Base-by-base conservation (phyloP, 2,888 invertebrate genomes). In the Chrysomela aeneicollis region DNA sequence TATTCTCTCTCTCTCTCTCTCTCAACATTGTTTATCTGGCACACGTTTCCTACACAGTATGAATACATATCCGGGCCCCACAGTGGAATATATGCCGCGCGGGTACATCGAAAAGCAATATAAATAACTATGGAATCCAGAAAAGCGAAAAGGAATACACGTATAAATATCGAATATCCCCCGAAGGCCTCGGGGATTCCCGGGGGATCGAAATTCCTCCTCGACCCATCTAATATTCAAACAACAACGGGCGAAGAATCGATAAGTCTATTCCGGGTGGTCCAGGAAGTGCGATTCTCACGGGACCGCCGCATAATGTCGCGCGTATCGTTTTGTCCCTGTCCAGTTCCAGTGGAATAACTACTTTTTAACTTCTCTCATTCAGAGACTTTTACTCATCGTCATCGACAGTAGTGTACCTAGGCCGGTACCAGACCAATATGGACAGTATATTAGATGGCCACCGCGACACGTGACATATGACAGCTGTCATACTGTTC, bases 151-250 rank as follows among this genome's bases (percentile, higher is more conserved):
- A 64, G 65, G 42, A 42, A 42, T 42, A 42, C 66, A 60, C 63
- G 68, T 74, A 73, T 74, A 75, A 74, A 75, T 75, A 75, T 75
- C 73, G 68, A 73, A 76, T 77, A 73, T 76, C 74, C 67, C 65
- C 61, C 70, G 67, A 70, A 68, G 71, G 70, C 73, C 74, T 71
- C 71, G 64, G 75, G 75, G 75, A 76, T 77, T 71, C 77, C 76
- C 69, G 54, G 66, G 76, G 78, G 78, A 78, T 78, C 76, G 77
- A 77, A n/a, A 78, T 78, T 77, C 78, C 77, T 73, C 73, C 78
- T 74, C 73, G 71, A 74, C 75, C 75, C 77, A 78, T 78, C 77
- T 78, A 77, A 78, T 78, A 78, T 78, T 78, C 78, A 78, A 78
- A 78, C 77, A 78, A 78, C 76, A 77, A 77, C 74, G 74, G 76